Percentiles rank a stretch among this genome's conserved stretches.
These are phyloP conservation scores for Arvicola amphibius DNA, from an alignment of 2,797 vertebrate species.

Conservation along the genomic window DNA sequence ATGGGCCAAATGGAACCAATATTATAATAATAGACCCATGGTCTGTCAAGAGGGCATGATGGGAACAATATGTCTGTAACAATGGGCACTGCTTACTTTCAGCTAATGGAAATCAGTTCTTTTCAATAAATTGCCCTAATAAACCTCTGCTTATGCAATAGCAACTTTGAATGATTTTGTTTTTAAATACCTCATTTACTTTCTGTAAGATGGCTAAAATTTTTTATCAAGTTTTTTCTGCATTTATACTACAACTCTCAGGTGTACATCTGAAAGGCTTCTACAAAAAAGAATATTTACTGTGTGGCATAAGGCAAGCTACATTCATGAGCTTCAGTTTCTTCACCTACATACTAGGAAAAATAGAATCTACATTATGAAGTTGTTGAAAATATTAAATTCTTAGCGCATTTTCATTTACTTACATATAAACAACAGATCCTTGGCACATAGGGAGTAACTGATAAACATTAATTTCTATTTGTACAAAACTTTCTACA, in stretches of 20 bases:
- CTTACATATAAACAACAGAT: background rate
- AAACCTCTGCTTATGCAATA: conserved; percentile 24
- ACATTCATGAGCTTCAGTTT: conserved; percentile 38
- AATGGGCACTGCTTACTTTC: conserved; percentile 58
- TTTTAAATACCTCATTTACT: conserved; percentile 60
- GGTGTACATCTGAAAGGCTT: background rate
- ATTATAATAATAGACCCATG: conserved; percentile 71
- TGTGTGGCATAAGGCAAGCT: background rate
- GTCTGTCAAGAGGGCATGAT: conserved; percentile 69
- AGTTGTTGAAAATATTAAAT: conserved; percentile 32
- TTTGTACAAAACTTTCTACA: conserved; percentile 12
- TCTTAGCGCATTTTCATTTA: conserved; percentile 11
- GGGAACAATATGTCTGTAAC: conserved; percentile 70
- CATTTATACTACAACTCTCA: conserved; percentile 37
- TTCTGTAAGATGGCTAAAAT: conserved; percentile 27
- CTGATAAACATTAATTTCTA: background rate
- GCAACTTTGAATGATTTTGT: conserved; percentile 28
- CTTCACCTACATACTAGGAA: conserved; percentile 16
- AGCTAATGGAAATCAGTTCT: conserved; percentile 67
- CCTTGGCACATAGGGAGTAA: background rate
- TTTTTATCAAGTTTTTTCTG: background rate
- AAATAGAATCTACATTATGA: background rate
- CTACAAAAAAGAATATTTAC: conserved; percentile 46
- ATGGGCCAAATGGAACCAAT: conserved; percentile 71
- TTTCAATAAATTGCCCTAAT: conserved; percentile 55